Conservation (phyloP, 1,140 invertebrate species). For the Asobara japonica region DNA sequence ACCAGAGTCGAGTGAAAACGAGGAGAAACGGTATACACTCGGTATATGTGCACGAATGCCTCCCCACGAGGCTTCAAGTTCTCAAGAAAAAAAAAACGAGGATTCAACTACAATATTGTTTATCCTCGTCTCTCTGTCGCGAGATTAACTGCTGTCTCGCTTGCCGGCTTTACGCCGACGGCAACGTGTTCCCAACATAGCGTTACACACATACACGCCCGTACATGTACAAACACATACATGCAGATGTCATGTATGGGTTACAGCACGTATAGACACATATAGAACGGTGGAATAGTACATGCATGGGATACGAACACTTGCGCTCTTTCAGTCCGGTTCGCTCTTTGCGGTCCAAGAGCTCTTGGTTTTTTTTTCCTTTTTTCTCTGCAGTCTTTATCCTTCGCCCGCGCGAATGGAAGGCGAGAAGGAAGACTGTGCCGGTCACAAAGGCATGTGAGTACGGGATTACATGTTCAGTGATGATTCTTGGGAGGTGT, state of each 20-base stretch:
- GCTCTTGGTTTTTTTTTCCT: neutral
- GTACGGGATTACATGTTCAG: neutral
- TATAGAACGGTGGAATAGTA: neutral
- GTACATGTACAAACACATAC: neutral
- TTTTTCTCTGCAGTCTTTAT: neutral
- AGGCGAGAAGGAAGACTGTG: slow-evolving; percentile 10
- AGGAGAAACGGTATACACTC: slow-evolving; percentile 19
- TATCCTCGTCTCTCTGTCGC: slow-evolving; percentile 15
- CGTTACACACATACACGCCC: no score
- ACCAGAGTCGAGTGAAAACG: slow-evolving; percentile 7
- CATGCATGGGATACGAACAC: neutral
- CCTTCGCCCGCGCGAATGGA: slow-evolving; percentile 16
- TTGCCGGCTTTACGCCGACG: slow-evolving; percentile 31
- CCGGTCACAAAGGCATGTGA: slow-evolving; percentile 2
- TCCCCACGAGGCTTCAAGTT: slow-evolving; percentile 10
- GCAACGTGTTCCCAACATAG: slow-evolving; percentile 39
- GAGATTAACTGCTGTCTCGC: neutral
- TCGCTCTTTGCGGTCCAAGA: slow-evolving; percentile 19
- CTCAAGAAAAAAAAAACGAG: neutral
- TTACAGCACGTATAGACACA: neutral
- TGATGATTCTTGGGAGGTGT: neutral
- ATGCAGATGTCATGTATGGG: neutral
- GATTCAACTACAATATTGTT: slow-evolving; percentile 13
- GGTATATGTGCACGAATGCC: slow-evolving; percentile 21
- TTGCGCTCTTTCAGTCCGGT: slow-evolving; percentile 20